A percentile compares a stretch with the other conserved stretches of the same genome.
Conservation (phyloP, 2,888 invertebrate species). For the Monochamus alternatus region DNA sequence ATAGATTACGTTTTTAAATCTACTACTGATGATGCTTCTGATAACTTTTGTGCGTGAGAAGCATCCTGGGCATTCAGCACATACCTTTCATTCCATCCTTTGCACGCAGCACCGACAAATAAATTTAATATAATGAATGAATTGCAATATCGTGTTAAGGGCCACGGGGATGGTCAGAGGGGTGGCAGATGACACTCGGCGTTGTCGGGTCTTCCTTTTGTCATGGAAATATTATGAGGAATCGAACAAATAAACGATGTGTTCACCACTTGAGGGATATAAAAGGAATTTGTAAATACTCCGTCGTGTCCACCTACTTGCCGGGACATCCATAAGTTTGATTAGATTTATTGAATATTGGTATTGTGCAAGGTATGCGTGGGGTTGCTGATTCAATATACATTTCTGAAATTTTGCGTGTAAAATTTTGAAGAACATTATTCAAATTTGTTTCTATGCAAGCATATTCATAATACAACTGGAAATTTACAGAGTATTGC, state of each 20-base stretch:
- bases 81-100: not conserved
- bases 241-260: slow-evolving; percentile 44
- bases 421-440: no score
- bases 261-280: slow-evolving; percentile 49
- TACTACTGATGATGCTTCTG: no score
- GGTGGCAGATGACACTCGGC: slow-evolving; percentile 54
- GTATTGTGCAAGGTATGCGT: not conserved
- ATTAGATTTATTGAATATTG: slow-evolving; percentile 32
- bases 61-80: not conserved
- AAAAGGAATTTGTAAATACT: slow-evolving; percentile 45
- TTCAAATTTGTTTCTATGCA: no score
- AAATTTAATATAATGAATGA: slow-evolving; percentile 47
- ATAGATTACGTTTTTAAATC: no score
- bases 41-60: no score
- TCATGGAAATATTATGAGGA: slow-evolving; percentile 54
- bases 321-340: slow-evolving; percentile 12
- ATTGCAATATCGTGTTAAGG: slow-evolving; percentile 36
- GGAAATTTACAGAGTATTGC: no score
- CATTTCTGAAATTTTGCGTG: no score
- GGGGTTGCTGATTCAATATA: not conserved
- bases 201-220: slow-evolving; percentile 55
- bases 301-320: slow-evolving; percentile 39
- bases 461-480: no score
- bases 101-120: slow-evolving; percentile 19
- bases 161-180: slow-evolving; percentile 31